Percentiles rank a stretch among this genome's conserved stretches.
Conservation (phyloP, 2,113 vertebrate genomes). For the Pseudorectes ferrugineus region DNA sequence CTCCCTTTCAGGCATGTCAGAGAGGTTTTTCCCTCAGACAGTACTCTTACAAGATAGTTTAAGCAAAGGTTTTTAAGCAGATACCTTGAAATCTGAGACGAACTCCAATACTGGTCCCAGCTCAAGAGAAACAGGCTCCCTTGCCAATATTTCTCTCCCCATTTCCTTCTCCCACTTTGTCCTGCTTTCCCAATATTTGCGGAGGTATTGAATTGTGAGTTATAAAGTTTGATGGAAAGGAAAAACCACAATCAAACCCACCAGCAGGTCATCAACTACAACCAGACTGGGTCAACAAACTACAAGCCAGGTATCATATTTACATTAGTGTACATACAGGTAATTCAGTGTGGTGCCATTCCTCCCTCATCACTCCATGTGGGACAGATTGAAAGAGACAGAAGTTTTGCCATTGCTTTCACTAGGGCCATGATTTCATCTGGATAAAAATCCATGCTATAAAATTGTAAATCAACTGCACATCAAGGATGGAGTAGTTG, state of each 20-base stretch:
- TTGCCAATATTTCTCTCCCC: neutral
- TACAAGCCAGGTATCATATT: constrained; percentile 10
- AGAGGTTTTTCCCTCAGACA: neutral
- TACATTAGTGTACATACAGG: neutral
- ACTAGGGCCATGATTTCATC: neutral
- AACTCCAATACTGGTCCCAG: neutral
- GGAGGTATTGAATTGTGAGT: constrained; percentile 15
- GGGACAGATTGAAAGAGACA: neutral
- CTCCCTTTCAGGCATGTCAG: neutral
- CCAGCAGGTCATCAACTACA: constrained; percentile 9
- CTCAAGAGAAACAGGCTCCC: neutral
- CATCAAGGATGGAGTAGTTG: neutral
- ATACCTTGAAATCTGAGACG: constrained; percentile 3
- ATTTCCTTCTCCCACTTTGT: constrained; percentile 4
- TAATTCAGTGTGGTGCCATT: constrained; percentile 28
- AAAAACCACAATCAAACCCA: constrained; percentile 40
- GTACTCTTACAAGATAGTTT: neutral
- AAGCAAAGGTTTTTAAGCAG: neutral
- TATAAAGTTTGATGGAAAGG: constrained; percentile 44
- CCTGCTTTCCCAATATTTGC: neutral
- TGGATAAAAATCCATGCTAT: neutral
- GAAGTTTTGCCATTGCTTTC: constrained; percentile 15
- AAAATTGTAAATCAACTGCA: neutral
- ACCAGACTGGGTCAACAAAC: constrained; percentile 4
- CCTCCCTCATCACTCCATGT: neutral